Percentiles rank a stretch among this genome's conserved stretches.
phyloP scores from a whole-genome alignment of 2,888 invertebrate genomes.

The Apamea monoglypha region DNA sequence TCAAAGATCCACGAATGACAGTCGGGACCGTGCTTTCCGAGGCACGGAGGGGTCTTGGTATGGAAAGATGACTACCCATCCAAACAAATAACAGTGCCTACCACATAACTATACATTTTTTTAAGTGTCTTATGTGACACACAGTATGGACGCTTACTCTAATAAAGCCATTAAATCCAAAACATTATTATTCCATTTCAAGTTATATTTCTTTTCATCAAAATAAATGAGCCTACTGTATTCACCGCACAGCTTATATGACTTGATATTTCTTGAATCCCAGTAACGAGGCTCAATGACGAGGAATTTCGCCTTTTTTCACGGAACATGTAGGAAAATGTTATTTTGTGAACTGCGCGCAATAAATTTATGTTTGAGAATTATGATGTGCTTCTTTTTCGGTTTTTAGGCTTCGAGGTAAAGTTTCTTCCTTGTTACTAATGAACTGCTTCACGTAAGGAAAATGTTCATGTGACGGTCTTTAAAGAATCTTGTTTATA shows the following conservation, averaged over 20 bases:
- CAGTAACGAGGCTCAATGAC: conserved; percentile 60
- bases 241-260: conserved; percentile 24
- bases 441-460: conserved; percentile 6
- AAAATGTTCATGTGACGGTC: neutral
- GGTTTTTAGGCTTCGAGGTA: neutral
- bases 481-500: too few species aligned
- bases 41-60: too few species aligned
- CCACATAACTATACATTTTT: too few species aligned
- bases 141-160: too few species aligned
- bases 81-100: too few species aligned
- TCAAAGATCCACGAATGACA: too few species aligned
- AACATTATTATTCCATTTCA: neutral
- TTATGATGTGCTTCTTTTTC: neutral
- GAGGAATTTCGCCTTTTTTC: conserved; percentile 40
- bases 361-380: conserved; percentile 43
- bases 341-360: conserved; percentile 41
- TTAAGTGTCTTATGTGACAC: too few species aligned
- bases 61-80: too few species aligned
- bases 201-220: neutral
- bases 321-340: conserved; percentile 32
- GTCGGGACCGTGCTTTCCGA: too few species aligned
- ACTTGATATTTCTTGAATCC: conserved; percentile 62
- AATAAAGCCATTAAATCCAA: neutral
- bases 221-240: conserved; percentile 33
- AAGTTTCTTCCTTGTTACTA: conserved; percentile 1